These are phyloP conservation scores for Pinctada fucata DNA, from an alignment of 2,888 invertebrate genomes.

Conservation along the genomic window DNA sequence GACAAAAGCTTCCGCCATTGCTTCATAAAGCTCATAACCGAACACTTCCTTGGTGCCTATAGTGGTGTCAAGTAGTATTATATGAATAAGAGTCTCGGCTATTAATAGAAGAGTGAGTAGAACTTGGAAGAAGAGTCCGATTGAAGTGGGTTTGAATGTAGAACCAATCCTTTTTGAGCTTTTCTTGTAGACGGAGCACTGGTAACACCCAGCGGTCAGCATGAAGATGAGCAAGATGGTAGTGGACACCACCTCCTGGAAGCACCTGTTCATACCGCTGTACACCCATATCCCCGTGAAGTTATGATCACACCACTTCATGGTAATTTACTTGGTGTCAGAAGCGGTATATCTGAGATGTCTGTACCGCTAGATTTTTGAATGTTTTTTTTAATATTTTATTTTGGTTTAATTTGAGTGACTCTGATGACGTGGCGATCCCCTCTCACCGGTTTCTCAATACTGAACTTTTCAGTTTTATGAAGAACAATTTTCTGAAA, in stretches of 20 bases:
- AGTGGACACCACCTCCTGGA: conserved; percentile 90
- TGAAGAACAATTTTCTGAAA: too few species aligned
- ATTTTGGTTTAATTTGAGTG: too few species aligned
- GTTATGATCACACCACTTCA: conserved; percentile 38
- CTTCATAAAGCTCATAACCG: conserved; percentile 61
- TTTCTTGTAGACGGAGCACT: conserved; percentile 78
- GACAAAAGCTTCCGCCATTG: conserved; percentile 57
- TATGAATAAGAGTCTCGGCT: conserved; percentile 82
- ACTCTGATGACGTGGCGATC: too few species aligned
- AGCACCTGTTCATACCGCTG: conserved; percentile 91
- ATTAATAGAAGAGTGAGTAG: conserved; percentile 85
- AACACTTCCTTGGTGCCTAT: conserved; percentile 79
- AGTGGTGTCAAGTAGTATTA: conserved; percentile 85
- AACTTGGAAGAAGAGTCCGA: conserved; percentile 87
- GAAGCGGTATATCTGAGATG: too few species aligned
- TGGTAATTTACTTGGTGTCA: not conserved
- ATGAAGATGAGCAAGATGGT: conserved; percentile 86
- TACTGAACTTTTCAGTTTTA: too few species aligned
- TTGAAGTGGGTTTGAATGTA: conserved; percentile 82
- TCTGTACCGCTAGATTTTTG: too few species aligned
- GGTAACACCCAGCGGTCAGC: conserved; percentile 84
- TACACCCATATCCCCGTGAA: conserved; percentile 82
- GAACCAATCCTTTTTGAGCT: conserved; percentile 86
- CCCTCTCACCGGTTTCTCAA: too few species aligned
- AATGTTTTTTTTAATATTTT: too few species aligned